phyloP scores from a whole-genome alignment of 2,113 vertebrate genomes.

The Callospermophilus lateralis region DNA sequence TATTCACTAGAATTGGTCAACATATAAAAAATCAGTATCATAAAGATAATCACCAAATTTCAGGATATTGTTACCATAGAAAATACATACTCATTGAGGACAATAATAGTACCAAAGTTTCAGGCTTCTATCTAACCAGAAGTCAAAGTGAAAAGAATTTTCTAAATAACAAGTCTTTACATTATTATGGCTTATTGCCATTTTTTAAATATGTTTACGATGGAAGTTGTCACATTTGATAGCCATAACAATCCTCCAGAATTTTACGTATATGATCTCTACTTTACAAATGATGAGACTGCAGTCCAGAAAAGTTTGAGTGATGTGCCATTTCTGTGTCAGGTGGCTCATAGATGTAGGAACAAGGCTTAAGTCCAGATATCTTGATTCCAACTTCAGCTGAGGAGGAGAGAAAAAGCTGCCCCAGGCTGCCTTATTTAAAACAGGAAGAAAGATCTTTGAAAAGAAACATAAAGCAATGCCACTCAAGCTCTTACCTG shows the following conservation, averaged over 20 bases:
- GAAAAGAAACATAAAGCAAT: slow-evolving; percentile 54
- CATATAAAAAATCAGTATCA: neutral
- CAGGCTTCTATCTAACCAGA: neutral
- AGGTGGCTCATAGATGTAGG: neutral
- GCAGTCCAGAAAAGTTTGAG: neutral
- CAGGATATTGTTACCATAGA: neutral
- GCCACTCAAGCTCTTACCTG: neutral
- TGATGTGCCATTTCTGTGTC: neutral
- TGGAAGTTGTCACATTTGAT: neutral
- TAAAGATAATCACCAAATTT: neutral
- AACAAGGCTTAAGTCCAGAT: neutral
- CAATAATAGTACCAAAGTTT: neutral
- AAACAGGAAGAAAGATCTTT: slow-evolving; percentile 27
- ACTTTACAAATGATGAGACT: neutral
- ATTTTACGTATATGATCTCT: neutral
- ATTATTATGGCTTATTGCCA: neutral
- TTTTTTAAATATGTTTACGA: neutral
- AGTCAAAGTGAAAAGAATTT: neutral
- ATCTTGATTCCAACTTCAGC: neutral
- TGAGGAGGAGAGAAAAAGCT: neutral
- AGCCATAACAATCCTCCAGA: neutral
- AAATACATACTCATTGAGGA: neutral
- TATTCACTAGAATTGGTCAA: neutral
- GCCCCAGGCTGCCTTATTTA: neutral
- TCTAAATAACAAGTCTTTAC: neutral